Base-by-base conservation (phyloP, 2,113 vertebrate species). In the Enhydra lutris region DNA sequence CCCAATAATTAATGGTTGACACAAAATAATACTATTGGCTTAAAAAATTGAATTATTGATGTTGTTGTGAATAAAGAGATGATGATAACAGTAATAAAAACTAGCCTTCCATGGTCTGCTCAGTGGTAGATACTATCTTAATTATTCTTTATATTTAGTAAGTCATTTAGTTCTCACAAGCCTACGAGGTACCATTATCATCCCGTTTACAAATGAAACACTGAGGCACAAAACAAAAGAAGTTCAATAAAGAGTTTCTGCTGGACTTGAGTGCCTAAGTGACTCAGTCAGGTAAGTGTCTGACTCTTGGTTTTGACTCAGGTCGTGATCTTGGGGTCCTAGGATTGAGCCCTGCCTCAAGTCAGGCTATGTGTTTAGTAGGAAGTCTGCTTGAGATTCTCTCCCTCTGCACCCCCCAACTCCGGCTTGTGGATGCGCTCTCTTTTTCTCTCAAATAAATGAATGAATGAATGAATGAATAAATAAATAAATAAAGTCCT, bases 171-270 rank as follows among this genome's bases (percentile, higher is more conserved):
- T 89, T 45, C 15, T 94, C 59, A 79, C 47, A 94, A 74, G 17
- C 47, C 52, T 83, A 6, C 23, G 47, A 91, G 29, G n/a, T 95
- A 79, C 10, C n/a, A 78, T 85, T 90, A 52, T 61, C 45, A 89
- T 67, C 20, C 31, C 17, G 89, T 93, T 96, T 86, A 80, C 29
- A 42, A 86, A 91, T 59, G 26, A 55, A 95, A 92, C 95, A 76
- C 45, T 42, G 24, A 90, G 65, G 21, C 89, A 85, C 61, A 90
- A 80, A 97, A 76, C 39, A 50, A 80, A 89, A 84, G 78, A 85
- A 81, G 4, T 80, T 93, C 34, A 82, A 15, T 87, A 45, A 83
- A 73, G 61, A 63, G 47, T 92, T 95, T 92, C 74, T 61, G 15
- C 29, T 71, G 47, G 45, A 89, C 14, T 87, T 83, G 52, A 82